These are phyloP conservation scores for Spialia ferax DNA, from an alignment of 2,888 invertebrate species.

Conservation along the genomic window DNA sequence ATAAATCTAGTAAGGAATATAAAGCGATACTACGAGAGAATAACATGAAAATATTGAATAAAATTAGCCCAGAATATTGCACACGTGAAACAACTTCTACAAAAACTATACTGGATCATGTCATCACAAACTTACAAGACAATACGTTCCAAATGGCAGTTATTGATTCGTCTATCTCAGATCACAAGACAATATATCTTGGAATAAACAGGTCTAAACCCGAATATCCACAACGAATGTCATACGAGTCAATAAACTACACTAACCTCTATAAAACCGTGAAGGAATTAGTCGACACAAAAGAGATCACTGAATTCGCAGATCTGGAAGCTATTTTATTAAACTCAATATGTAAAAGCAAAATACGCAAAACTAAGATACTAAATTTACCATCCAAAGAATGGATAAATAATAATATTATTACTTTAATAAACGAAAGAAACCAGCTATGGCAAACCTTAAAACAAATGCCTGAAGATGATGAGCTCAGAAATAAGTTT, in stretches of 20 bases:
- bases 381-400: constrained; percentile 33
- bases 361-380: neutral
- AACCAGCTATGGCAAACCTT: constrained; percentile 2
- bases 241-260: neutral
- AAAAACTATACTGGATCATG: constrained; percentile 35
- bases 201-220: neutral
- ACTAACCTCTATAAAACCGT: neutral
- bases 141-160: constrained; percentile 34
- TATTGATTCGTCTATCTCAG: constrained; percentile 43
- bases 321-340: neutral
- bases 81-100: constrained; percentile 33
- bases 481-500: neutral
- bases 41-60: constrained; percentile 38
- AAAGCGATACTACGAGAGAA: constrained; percentile 29
- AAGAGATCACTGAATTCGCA: neutral
- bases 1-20: constrained; percentile 23
- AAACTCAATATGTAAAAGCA: neutral
- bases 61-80: constrained; percentile 28
- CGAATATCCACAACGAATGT: neutral
- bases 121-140: constrained; percentile 37
- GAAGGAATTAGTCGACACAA: neutral
- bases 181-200: constrained; percentile 31
- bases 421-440: constrained; percentile 17
- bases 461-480: neutral
- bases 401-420: constrained; percentile 45